phyloP scores from a whole-genome alignment of 2,113 vertebrate genomes.

The Cygnus atratus region DNA sequence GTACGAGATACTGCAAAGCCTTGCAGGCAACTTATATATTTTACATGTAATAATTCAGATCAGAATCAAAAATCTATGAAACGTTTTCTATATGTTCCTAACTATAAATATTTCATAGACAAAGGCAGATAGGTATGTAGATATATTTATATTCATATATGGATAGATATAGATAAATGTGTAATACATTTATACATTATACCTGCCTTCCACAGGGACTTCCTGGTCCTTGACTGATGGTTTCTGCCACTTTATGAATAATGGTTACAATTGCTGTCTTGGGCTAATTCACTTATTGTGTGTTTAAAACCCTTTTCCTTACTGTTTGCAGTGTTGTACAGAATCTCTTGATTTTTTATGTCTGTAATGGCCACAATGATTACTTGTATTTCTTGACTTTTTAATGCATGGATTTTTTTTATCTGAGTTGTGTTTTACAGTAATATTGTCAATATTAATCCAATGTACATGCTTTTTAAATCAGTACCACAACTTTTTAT shows the following conservation, averaged over 20 bases:
- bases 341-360: neutral
- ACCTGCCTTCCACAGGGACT: neutral
- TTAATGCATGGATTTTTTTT: neutral
- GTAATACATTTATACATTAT: neutral
- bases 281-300: neutral
- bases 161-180: no score
- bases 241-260: neutral
- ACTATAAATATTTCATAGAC: neutral
- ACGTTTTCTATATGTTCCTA: neutral
- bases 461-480: neutral
- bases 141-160: neutral
- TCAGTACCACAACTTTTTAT: neutral
- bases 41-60: neutral
- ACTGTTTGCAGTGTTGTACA: neutral
- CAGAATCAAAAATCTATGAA: neutral
- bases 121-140: neutral
- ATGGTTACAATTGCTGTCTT: neutral
- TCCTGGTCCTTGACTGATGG: neutral
- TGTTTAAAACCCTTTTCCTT: neutral
- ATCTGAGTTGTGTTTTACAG: neutral
- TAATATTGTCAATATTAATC: neutral
- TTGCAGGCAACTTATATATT: neutral
- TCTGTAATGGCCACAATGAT: neutral
- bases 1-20: neutral
- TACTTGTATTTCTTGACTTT: neutral